These are phyloP conservation scores for Chroicocephalus ridibundus DNA, from an alignment of 2,113 vertebrate species.

Conservation along the genomic window DNA sequence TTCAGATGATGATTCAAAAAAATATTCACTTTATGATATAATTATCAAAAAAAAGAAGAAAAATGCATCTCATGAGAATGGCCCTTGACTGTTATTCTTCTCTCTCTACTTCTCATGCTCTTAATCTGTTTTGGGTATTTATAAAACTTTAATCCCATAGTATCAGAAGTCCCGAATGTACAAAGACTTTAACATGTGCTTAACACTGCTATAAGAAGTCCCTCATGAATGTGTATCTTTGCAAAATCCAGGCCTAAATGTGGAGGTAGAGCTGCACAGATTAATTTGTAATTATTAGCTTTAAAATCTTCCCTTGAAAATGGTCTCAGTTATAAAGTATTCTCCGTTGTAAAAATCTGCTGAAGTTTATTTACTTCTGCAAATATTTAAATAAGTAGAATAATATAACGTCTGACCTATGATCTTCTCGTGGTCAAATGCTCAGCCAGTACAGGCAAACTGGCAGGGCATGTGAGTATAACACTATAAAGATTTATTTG, in stretches of 20 bases:
- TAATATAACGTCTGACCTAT: background rate
- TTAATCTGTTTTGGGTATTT: constrained; percentile 45
- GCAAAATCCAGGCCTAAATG: background rate
- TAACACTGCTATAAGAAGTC: background rate
- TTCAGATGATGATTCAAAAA: background rate
- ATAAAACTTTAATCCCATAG: constrained; percentile 15
- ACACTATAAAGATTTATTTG: background rate
- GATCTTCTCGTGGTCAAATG: background rate
- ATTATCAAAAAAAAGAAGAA: background rate
- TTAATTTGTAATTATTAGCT: background rate
- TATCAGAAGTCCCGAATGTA: background rate
- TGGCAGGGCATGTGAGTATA: background rate
- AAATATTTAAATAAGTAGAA: background rate
- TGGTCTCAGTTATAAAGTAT: background rate
- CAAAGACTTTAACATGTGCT: constrained; percentile 13
- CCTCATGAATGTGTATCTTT: background rate
- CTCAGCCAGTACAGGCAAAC: background rate
- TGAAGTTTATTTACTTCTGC: background rate
- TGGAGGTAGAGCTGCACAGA: background rate
- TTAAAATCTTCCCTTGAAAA: constrained; percentile 1
- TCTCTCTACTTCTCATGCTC: background rate
- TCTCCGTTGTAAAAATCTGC: background rate
- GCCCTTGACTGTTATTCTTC: background rate
- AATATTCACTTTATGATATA: background rate
- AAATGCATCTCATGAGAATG: background rate